Evolutionary conservation across 2,113 vertebrate genomes (phyloP), one percentile per base, ranked within the genome.

Genomic region (Rhinoptilus africanus): DNA sequence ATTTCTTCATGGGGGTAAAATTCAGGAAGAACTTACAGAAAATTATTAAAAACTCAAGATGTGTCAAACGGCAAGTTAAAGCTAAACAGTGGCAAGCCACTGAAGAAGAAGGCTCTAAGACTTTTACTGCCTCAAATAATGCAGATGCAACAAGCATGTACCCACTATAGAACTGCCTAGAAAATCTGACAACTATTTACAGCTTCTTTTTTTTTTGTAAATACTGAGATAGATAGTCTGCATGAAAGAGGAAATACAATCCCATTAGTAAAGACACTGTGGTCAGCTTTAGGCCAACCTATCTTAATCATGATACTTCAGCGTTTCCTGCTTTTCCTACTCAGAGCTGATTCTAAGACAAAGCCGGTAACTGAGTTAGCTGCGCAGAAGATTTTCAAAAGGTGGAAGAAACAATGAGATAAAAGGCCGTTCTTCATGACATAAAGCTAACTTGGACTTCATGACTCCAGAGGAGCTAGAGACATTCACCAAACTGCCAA

Each of bases 1-100:
- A 98, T 35, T 97, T 98, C 89, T 98, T 98, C 39, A 91, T 74
- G 2, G 95, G 98, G n/a, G 69, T 92, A 17, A 98, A 98, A 82
- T 98, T 98, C 77, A 93, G 93, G 35, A 98, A 93, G 73, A 96
- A 97, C 28, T 93, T 98, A 73, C 69, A 86, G 66, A 98, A 97
- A 93, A 96, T 98, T 9, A 34, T 96, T 39, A 97, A 95, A 86
- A 97, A 95, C 7, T 10, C 51, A 37, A 91, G 95, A 64, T 95
- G 86, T 27, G 9, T 75, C 28, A 97, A 95, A 66, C 15, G 26
- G 11, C 41, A 91, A 54, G 64, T 89, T 30, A 71, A 6, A 16
- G n/a, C 54, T 16, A 66, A 64, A 45, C 93, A 93, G 12, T 51
- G 47, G 63, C 91, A 96, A 51, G 91, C 60, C 41, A 89, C 34